phyloP scores from a whole-genome alignment of 2,888 invertebrate species.

The Rhimphoctona megacephalus region DNA sequence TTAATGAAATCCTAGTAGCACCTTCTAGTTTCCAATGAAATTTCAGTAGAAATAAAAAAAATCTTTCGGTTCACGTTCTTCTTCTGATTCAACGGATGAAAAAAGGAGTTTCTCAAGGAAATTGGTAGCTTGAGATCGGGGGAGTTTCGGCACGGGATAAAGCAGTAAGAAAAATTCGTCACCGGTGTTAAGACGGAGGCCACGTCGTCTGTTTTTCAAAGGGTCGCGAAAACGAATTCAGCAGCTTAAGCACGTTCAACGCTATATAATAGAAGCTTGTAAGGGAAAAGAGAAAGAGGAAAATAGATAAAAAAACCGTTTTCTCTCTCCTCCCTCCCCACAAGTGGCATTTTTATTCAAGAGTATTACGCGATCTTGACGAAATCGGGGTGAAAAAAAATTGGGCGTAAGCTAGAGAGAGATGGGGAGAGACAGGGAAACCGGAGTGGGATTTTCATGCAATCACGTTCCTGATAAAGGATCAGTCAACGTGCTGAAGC shows the following conservation, averaged over 20 bases:
- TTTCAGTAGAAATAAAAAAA: background rate
- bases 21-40: background rate
- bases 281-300: background rate
- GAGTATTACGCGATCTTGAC: constrained; percentile 57
- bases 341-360: constrained; percentile 64
- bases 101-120: constrained; percentile 2
- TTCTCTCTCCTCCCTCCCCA: background rate
- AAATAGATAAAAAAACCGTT: constrained; percentile 30
- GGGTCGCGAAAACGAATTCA: constrained; percentile 58
- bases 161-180: constrained; percentile 36
- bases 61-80: background rate
- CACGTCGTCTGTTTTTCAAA: constrained; percentile 54
- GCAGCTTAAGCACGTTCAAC: constrained; percentile 66
- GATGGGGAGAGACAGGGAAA: constrained; percentile 47
- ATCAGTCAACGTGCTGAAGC: constrained; percentile 39
- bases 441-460: constrained; percentile 48
- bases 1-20: background rate
- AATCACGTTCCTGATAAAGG: constrained; percentile 61
- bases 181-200: constrained; percentile 29
- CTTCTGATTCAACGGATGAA: no score
- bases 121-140: background rate
- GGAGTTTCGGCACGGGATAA: background rate
- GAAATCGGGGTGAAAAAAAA: constrained; percentile 44
- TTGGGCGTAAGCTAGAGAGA: constrained; percentile 32
- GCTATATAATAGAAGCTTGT: constrained; percentile 47